Base-by-base conservation (phyloP, 1,140 invertebrate genomes). In the Lasioglossum baleicum region DNA sequence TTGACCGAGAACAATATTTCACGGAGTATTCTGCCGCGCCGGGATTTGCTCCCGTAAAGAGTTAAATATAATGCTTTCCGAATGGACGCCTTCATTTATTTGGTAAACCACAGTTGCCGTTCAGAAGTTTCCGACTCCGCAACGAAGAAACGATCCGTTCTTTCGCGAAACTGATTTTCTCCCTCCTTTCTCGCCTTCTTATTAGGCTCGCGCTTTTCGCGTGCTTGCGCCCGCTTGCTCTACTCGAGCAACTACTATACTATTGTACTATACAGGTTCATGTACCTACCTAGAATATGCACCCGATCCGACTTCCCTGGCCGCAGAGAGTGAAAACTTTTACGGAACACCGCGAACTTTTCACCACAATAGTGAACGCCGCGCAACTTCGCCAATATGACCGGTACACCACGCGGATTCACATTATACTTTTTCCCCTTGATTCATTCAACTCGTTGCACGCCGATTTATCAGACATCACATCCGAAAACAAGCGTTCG, bases 121-220 rank as follows among this genome's bases (percentile, higher is more conserved):
- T 26, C 58, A 35, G 17, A 67, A 48, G 26, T 17, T 65, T 15
- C 51, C 72, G 44, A 51, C 68, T 26, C 26, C 26, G 26, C 71
- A 44, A n/a, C 31, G 63, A 81, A 81, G 71, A 69, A 70, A 26
- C 73, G 42, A 66, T 84, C 75, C 48, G 13, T 15, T 80, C 48
- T 2, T 11, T 51, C 69, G 22, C 17, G 71, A 26, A 10, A 26
- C 22, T 61, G 67, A 20, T n/a, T 42, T 42, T 44, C n/a, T 26
- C 42, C 17, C 26, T 53, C n/a, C 22, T 44, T 51, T 40, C 42
- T 7, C 20, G n/a, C 22, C 65, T 67, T 67, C 84, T 85, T 84
- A 81, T 77, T 78, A 85, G 68, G 61, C 44, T 74, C 58, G 60
- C 58, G 74, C 68, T 68, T 85, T 84, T 85, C 70, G 84, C 81